phyloP scores from a whole-genome alignment of 1,140 invertebrate genomes.

The Drosophila nigrodunni region DNA sequence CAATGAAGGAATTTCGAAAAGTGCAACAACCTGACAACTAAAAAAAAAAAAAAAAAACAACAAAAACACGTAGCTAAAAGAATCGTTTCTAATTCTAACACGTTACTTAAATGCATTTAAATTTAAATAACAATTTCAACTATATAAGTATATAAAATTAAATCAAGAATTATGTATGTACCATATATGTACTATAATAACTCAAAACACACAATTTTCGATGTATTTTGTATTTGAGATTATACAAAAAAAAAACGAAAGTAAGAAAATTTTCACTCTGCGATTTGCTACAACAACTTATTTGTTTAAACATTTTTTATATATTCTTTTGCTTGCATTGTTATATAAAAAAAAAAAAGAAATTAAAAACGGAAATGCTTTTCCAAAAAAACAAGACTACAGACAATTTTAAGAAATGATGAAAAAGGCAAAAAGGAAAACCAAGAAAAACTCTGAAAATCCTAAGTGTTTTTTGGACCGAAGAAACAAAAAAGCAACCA shows the following conservation, averaged over 20 bases:
- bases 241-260: constrained; percentile 54
- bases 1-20: constrained; percentile 60
- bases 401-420: constrained; percentile 23
- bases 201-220: constrained; percentile 61
- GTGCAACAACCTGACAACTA: constrained; percentile 60
- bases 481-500: constrained; percentile 34
- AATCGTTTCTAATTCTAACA: constrained; percentile 72
- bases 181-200: constrained; percentile 44
- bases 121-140: constrained; percentile 66
- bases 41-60: constrained; percentile 4
- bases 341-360: constrained; percentile 7
- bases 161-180: constrained; percentile 58
- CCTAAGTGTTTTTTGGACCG: constrained; percentile 34
- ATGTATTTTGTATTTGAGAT: constrained; percentile 77
- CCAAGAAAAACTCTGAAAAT: constrained; percentile 9
- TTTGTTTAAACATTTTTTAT: constrained; percentile 54
- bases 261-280: constrained; percentile 34
- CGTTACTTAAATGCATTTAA: constrained; percentile 83
- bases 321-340: constrained; percentile 68
- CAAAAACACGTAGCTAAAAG: constrained; percentile 37
- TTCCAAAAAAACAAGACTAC: constrained; percentile 45
- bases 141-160: constrained; percentile 31
- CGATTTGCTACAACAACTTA: constrained; percentile 67
- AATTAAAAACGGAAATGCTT: background rate
- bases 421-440: too few species aligned